Conservation (phyloP, 2,113 vertebrate genomes). For the Parotia lawesii region DNA sequence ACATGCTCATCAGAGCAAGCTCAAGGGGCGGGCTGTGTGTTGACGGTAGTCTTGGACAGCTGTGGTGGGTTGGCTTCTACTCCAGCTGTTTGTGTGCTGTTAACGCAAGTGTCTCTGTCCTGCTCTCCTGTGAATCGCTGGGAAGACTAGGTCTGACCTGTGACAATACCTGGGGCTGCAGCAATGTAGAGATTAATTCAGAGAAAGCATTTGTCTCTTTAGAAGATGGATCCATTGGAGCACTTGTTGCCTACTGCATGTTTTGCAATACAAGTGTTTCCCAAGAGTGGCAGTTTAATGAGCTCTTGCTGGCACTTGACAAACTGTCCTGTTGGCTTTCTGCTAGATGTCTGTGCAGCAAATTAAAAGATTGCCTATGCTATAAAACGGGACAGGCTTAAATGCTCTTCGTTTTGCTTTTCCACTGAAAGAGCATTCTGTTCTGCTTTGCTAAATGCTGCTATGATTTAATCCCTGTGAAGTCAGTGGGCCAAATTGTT, state of each 20-base stretch:
- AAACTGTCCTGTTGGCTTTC: slow-evolving; percentile 33
- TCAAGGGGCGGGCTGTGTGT: not conserved
- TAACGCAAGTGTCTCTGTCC: not conserved
- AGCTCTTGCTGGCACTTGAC: slow-evolving; percentile 17
- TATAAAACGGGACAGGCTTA: not conserved
- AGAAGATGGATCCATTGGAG: not conserved
- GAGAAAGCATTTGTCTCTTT: not conserved
- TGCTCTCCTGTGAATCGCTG: accelerated
- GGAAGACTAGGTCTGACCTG: not conserved
- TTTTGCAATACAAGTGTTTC: slow-evolving; percentile 32
- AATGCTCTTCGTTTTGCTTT: not conserved
- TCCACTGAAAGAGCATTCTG: not conserved
- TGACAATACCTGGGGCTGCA: not conserved
- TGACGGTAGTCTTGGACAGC: not conserved
- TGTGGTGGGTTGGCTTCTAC: not conserved
- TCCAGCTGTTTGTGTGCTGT: not conserved
- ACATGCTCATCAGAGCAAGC: not conserved
- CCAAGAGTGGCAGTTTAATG: slow-evolving; percentile 1
- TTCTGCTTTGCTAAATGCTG: slow-evolving; percentile 22
- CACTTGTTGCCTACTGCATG: not conserved
- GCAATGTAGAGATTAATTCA: not conserved
- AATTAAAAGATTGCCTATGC: not conserved
- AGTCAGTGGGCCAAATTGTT: not conserved
- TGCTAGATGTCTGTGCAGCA: not conserved
- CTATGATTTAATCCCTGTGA: slow-evolving; percentile 14